A percentile compares a stretch with the other conserved stretches of the same genome.
phyloP scores from a whole-genome alignment of 1,140 invertebrate species.

The Drosophila kohkoa region DNA sequence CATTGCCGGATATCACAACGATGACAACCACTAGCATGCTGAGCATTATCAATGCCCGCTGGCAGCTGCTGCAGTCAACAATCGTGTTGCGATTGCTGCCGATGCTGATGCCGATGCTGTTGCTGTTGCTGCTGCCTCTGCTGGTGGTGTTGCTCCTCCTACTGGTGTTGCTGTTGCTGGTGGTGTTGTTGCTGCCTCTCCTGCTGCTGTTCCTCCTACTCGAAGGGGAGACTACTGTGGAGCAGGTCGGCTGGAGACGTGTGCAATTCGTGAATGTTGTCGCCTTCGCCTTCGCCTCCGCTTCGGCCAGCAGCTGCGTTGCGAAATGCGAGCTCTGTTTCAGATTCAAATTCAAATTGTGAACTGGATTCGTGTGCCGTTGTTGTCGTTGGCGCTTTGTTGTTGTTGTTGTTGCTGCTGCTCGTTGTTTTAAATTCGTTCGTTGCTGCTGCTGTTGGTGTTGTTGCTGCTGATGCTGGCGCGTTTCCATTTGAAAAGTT shows the following conservation, averaged over 20 bases:
- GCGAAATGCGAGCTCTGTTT: conserved; percentile 27
- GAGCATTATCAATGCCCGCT: conserved; percentile 68
- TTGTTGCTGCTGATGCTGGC: conserved; percentile 60
- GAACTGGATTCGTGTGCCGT: conserved; percentile 22
- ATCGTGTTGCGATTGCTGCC: conserved; percentile 13
- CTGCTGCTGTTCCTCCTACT: conserved; percentile 4
- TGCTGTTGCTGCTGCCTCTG: conserved; percentile 12
- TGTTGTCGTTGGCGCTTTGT: conserved; percentile 44
- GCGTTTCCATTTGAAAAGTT: conserved; percentile 82
- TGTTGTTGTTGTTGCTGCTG: conserved; percentile 44
- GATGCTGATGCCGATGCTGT: conserved; percentile 12
- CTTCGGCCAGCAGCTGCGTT: neutral
- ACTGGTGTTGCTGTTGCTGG: conserved; percentile 18
- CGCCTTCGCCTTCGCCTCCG: neutral
- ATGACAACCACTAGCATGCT: conserved; percentile 75
- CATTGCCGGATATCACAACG: conserved; percentile 75
- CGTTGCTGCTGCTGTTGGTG: conserved; percentile 46
- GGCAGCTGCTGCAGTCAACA: conserved; percentile 45
- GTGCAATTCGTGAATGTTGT: conserved; percentile 41
- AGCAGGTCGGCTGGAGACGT: conserved; percentile 51
- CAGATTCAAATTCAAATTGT: conserved; percentile 22
- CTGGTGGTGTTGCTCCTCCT: conserved; percentile 4
- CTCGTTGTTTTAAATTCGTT: conserved; percentile 82
- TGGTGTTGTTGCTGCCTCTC: conserved; percentile 7
- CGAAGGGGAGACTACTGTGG: neutral